Evolutionary conservation across 2,113 vertebrate species (phyloP).

Genomic region (Crocuta crocuta): DNA sequence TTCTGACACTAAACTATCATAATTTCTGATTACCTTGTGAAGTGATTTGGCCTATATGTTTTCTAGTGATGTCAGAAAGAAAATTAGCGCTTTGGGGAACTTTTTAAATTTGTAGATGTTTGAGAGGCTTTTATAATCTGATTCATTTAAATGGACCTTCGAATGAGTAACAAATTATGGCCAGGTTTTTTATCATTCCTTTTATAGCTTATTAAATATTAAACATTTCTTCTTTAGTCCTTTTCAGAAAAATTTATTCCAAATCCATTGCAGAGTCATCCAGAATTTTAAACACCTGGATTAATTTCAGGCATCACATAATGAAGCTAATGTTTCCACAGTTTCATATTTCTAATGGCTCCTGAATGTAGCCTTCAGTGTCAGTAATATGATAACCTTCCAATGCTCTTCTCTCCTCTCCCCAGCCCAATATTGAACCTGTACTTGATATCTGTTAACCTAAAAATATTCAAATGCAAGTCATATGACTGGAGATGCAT

Average conservation of each 20-base stretch:
- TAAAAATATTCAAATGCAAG: constrained; percentile 55
- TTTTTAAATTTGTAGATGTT: background rate
- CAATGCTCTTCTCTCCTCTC: background rate
- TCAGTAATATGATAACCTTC: background rate
- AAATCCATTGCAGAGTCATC: constrained; percentile 14
- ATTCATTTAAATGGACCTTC: background rate
- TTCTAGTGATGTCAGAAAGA: background rate
- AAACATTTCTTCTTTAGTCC: constrained; percentile 5
- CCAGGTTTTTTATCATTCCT: background rate
- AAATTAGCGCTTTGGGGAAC: background rate
- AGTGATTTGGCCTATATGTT: background rate
- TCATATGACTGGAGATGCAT: background rate
- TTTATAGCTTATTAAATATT: constrained; percentile 30
- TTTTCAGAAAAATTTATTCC: constrained; percentile 46
- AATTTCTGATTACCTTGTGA: background rate
- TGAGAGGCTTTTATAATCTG: background rate
- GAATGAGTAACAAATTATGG: background rate
- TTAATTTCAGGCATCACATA: constrained; percentile 4
- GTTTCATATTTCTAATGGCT: constrained; percentile 55
- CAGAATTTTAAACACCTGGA: constrained; percentile 58
- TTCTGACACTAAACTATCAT: background rate
- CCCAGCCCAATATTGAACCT: background rate
- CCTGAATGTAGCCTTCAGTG: background rate
- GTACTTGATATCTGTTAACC: constrained; percentile 55
- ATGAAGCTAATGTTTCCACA: constrained; percentile 47